phyloP scores from a whole-genome alignment of 2,797 vertebrate species.

The Choloepus didactylus region DNA sequence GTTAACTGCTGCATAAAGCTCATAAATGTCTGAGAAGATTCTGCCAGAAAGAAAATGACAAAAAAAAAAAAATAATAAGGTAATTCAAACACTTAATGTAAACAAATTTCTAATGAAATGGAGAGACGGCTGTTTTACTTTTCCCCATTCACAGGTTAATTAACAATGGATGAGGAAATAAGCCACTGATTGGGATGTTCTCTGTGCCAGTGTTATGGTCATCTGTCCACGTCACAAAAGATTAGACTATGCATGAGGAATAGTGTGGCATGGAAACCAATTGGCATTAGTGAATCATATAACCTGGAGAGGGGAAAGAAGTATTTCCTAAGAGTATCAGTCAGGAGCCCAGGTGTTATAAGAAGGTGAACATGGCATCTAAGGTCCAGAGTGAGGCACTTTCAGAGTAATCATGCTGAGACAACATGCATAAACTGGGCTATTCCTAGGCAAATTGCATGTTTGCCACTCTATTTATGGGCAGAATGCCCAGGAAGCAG shows the following conservation, averaged over 20 bases:
- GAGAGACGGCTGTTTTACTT: not conserved
- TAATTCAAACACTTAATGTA: constrained; percentile 54
- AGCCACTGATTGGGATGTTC: not conserved
- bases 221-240: not conserved
- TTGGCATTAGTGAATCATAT: not conserved
- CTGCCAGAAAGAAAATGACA: not conserved
- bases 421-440: not conserved
- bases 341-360: not conserved
- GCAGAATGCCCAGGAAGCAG: not conserved
- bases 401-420: not conserved
- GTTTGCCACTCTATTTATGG: not conserved
- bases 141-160: constrained; percentile 38
- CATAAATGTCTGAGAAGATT: constrained; percentile 37
- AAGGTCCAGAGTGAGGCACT: not conserved
- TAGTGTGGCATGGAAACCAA: not conserved
- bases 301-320: not conserved
- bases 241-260: not conserved
- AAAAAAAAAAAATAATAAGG: not conserved
- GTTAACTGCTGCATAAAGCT: constrained; percentile 1
- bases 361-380: not conserved
- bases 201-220: not conserved
- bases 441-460: not conserved
- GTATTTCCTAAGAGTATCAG: not conserved
- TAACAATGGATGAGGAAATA: not conserved
- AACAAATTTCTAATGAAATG: constrained; percentile 18